A percentile compares a stretch with the other conserved stretches of the same genome.
These are phyloP conservation scores for Drosophila macrothrix DNA, from an alignment of 2,888 invertebrate genomes.

Conservation along the genomic window DNA sequence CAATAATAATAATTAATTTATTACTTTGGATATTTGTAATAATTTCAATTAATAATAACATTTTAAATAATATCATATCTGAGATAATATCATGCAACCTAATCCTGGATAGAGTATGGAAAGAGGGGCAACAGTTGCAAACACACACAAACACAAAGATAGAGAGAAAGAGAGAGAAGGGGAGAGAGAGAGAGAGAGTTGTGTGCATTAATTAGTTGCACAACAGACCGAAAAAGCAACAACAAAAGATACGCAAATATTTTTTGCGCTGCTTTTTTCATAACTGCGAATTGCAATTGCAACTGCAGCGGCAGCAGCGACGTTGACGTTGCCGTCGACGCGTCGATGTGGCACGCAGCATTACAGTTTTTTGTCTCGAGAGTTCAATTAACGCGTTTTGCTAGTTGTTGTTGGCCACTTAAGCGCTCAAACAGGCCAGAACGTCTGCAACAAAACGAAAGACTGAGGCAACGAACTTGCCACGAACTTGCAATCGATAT, in stretches of 20 bases:
- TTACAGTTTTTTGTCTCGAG: constrained; percentile 80
- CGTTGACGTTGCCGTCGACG: constrained; percentile 27
- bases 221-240: constrained; percentile 78
- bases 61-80: neutral
- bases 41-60: neutral
- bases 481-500: constrained; percentile 24
- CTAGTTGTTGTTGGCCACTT: constrained; percentile 64
- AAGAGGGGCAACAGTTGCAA: constrained; percentile 59
- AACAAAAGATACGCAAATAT: constrained; percentile 81
- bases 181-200: neutral
- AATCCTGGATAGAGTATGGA: constrained; percentile 28
- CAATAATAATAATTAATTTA: neutral
- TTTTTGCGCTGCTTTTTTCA: constrained; percentile 61
- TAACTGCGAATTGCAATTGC: constrained; percentile 59
- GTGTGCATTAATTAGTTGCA: constrained; percentile 81
- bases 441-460: constrained; percentile 77
- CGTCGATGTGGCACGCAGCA: constrained; percentile 60
- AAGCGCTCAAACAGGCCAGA: constrained; percentile 81
- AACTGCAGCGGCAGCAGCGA: constrained; percentile 15
- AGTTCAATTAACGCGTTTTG: constrained; percentile 80
- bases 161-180: no score
- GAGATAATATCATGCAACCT: neutral
- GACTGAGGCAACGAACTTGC: constrained; percentile 79
- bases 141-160: neutral
- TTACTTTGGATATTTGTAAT: neutral